Evolutionary conservation across 2,113 vertebrate genomes (phyloP), one percentile per base, ranked within the genome.

Genomic region (Serinus canaria): DNA sequence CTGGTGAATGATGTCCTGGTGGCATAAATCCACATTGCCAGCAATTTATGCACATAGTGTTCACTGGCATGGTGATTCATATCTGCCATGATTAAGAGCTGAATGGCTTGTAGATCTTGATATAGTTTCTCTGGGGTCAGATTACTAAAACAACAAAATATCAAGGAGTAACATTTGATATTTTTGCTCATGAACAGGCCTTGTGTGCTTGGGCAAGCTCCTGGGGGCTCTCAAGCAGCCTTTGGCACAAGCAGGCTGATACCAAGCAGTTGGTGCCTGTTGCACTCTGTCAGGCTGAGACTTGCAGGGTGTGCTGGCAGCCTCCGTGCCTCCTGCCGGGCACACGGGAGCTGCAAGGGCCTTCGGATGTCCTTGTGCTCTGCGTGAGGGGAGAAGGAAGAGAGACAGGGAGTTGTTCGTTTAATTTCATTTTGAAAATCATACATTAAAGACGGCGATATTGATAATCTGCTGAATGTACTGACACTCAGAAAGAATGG

Each of bases 51-150:
- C 20, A 82, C 39, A 39, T 47, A 16, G 12, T 83, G 58, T 92
- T 96, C 95, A 97, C 64, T 95, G 96, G 94, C 81, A 87, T 52
- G 20, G 83, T 95, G 95, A 97, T 97, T 97, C 94, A 93, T 86
- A 94, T 87, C 92, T 95, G 59, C 89, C 20, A 0, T 58, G 90
- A 96, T 97, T 95, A 98, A 93, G 80, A 95, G 63, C 60, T 92
- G 92, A 96, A 91, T 94, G 87, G 43, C 74, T 97, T 96, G 90
- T 95, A 94, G 90, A 90, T 91, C 70, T 96, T 93, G 47, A 87
- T 88, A 60, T 28, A 33, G n/a, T 80, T 97, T 96, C 83, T 63
- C 62, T 87, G 79, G 58, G 80, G 78, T 94, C 89, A 95, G 83
- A 64, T 88, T 92, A 72, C 53, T 81, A 82, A 91, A 96, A 80